Evolutionary conservation across 2,797 vertebrate genomes (phyloP).

Genomic region (Distichodus sexfasciatus): DNA sequence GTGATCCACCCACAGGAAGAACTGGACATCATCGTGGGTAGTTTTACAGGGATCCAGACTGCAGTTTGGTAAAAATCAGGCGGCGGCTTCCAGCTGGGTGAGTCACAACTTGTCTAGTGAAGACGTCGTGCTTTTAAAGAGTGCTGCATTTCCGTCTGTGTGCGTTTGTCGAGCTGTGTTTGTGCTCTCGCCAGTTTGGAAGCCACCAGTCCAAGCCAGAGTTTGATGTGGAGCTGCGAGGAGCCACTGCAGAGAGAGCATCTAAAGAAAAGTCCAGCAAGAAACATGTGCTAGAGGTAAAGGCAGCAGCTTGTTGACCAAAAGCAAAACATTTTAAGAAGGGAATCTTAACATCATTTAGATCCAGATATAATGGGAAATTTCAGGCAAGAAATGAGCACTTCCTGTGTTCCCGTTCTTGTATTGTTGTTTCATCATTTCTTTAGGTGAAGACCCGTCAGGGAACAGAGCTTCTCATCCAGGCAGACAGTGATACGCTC

Average conservation of each 20-base stretch:
- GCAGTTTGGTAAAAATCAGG: constrained; percentile 89
- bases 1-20: constrained; percentile 78
- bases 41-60: constrained; percentile 84
- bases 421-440: not conserved
- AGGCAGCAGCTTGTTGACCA: not conserved
- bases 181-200: constrained; percentile 80
- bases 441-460: constrained; percentile 78
- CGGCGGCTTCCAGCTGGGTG: constrained; percentile 90
- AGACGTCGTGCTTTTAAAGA: not conserved
- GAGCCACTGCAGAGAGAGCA: constrained; percentile 86
- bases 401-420: no score
- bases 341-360: no score
- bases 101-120: constrained; percentile 55
- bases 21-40: constrained; percentile 92
- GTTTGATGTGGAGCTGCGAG: constrained; percentile 90
- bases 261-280: constrained; percentile 97
- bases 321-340: not conserved
- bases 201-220: constrained; percentile 90
- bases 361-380: no score
- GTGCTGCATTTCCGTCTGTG: not conserved
- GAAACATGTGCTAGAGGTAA: constrained; percentile 52
- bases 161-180: not conserved
- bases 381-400: no score
- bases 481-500: constrained; percentile 76
- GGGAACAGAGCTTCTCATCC: constrained; percentile 81